Evolutionary conservation across 2,113 vertebrate species (phyloP).

Genomic region (Laterallus jamaicensis): DNA sequence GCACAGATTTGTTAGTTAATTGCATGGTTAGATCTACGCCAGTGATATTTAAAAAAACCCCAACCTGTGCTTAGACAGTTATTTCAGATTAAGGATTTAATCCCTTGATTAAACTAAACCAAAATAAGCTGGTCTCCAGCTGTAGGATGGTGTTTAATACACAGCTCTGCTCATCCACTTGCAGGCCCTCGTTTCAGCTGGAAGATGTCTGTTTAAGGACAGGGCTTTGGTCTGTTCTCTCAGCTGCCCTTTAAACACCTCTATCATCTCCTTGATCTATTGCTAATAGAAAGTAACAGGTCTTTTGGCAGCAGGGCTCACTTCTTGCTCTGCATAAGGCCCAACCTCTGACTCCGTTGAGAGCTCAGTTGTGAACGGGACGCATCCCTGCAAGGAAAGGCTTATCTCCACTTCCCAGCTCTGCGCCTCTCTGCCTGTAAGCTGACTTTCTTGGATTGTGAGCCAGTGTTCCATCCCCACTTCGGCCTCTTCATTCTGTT

Average conservation of each 20-base stretch:
- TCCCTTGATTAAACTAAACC: conserved; percentile 51
- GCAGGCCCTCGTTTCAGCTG: not conserved
- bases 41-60: not conserved
- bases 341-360: not conserved
- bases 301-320: not conserved
- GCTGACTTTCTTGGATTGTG: not conserved
- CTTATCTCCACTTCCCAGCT: not conserved
- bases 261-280: not conserved
- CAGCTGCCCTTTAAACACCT: conserved; percentile 14
- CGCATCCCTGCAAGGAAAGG: not conserved
- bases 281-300: not conserved
- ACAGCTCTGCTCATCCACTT: not conserved
- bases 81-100: conserved; percentile 61
- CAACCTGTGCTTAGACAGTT: conserved; percentile 20
- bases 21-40: not conserved
- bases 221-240: not conserved
- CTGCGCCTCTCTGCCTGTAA: not conserved
- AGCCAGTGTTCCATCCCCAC: not conserved
- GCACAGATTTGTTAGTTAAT: not conserved
- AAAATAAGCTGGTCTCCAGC: conserved; percentile 32
- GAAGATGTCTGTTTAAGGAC: not conserved
- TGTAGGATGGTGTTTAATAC: not conserved
- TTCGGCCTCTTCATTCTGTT: not conserved
- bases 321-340: not conserved
- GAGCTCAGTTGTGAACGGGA: rapidly evolving